Base-by-base conservation (phyloP, 1,140 invertebrate genomes). In the Tyrophagus putrescentiae region DNA sequence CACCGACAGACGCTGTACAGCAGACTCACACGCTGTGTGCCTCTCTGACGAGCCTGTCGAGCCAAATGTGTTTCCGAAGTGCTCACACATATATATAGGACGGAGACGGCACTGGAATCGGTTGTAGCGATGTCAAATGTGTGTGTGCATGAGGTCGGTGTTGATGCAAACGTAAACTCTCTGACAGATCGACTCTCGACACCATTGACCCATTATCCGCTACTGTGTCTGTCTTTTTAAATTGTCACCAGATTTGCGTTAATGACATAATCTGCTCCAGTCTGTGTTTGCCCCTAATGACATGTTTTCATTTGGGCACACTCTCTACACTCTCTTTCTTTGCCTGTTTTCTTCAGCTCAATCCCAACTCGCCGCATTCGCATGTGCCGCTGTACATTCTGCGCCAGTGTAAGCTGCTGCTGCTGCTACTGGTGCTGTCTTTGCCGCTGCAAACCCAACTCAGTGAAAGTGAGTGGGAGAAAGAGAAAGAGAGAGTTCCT, bases 261-360 rank as follows among this genome's bases (percentile, higher is more conserved):
- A 48, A 48, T 48, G 45, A 48, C 45, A 48, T 48, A 48, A 48
- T 48, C 45, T 48, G 45, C n/a, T n/a, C 18, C 45, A 48, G 18
- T 48, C 18, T 21, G 45, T 21, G 21, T 39, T 13, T 39, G 36
- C 21, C 21, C 13, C 36, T 21, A 39, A 48, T 48, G 45, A 48
- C 45, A 48, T 48, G 45, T 48, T 48, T 48, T 48, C 7, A 18
- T 48, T 13, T 39, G 13, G 13, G 13, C 13, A 13, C 36, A 21
- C 21, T n/a, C n/a, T 39, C 36, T 13, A 13, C 36, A 13, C 21
- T 39, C 36, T 21, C 7, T 48, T 7, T 21, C 45, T 48, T 29
- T 13, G 21, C 45, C 7, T 48, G 7, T 6, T 13, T 18, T 7
- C 7, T 48, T 6, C 7, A 48, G 31, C 45, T 48, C 7, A 13